Evolutionary conservation across 2,797 vertebrate genomes (phyloP).

Genomic region (Leucoraja ocellata): DNA sequence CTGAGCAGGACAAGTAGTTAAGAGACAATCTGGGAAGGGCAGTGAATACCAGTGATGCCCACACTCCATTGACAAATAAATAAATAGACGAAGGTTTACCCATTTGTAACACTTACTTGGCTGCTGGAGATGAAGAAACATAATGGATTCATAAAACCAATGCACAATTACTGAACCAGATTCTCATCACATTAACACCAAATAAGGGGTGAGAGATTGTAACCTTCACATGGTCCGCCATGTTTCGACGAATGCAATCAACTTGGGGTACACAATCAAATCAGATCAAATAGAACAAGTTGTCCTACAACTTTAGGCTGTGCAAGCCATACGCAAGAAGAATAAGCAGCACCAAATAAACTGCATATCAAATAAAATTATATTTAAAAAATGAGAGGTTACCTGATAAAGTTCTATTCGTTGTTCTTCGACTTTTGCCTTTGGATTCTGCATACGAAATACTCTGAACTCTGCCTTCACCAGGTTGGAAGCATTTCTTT

Average conservation of each 20-base stretch:
- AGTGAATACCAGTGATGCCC: no score
- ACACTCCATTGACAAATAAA: no score
- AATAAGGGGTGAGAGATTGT: not conserved
- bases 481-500: slow-evolving; percentile 88
- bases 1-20: no score
- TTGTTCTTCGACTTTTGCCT: slow-evolving; percentile 80
- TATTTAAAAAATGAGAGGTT: slow-evolving; percentile 39
- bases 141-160: no score
- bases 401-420: slow-evolving; percentile 96
- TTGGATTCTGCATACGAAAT: slow-evolving; percentile 83
- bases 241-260: no score
- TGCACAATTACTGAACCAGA: not conserved
- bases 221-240: no score
- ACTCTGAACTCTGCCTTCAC: slow-evolving; percentile 91
- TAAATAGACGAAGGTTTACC: no score
- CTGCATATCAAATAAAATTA: not conserved
- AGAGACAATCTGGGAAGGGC: no score
- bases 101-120: not conserved
- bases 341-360: not conserved
- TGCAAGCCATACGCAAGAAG: no score
- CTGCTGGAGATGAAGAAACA: not conserved
- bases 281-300: no score
- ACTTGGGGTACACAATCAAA: no score
- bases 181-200: not conserved
- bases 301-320: no score